Percentiles rank a stretch among this genome's conserved stretches.
Conservation (phyloP, 2,797 vertebrate genomes). For the Spinus pinus region DNA sequence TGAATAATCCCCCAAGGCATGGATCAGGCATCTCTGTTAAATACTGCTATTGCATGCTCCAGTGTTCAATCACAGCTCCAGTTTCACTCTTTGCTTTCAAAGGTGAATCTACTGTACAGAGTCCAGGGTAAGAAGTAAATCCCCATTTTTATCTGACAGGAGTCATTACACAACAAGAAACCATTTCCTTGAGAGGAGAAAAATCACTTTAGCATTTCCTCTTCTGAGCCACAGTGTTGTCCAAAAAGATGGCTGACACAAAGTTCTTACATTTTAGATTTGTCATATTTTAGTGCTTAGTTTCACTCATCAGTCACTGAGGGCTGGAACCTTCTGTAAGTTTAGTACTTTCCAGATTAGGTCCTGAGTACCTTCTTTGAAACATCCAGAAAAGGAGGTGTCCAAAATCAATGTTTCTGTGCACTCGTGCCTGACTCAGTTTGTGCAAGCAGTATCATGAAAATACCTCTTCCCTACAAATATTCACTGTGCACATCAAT, state of each 20-base stretch:
- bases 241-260: not conserved
- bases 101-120: not conserved
- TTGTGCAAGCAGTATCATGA: not conserved
- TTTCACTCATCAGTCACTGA: not conserved
- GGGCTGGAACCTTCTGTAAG: not conserved
- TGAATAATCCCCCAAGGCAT: not conserved
- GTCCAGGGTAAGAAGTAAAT: not conserved
- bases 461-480: not conserved
- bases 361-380: not conserved
- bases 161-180: not conserved
- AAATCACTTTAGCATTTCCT: not conserved
- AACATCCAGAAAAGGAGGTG: not conserved
- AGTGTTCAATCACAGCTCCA: not conserved
- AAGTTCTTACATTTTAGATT: not conserved
- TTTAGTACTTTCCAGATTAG: not conserved
- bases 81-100: not conserved
- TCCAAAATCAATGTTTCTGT: not conserved
- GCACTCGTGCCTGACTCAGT: not conserved
- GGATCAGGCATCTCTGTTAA: not conserved
- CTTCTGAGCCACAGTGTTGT: not conserved
- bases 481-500: not conserved
- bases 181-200: not conserved
- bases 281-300: not conserved
- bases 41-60: not conserved
- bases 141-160: not conserved